Percentiles rank a stretch among this genome's conserved stretches.
These are phyloP conservation scores for Himalopsyche phryganea DNA, from an alignment of 1,140 invertebrate species.

Conservation along the genomic window DNA sequence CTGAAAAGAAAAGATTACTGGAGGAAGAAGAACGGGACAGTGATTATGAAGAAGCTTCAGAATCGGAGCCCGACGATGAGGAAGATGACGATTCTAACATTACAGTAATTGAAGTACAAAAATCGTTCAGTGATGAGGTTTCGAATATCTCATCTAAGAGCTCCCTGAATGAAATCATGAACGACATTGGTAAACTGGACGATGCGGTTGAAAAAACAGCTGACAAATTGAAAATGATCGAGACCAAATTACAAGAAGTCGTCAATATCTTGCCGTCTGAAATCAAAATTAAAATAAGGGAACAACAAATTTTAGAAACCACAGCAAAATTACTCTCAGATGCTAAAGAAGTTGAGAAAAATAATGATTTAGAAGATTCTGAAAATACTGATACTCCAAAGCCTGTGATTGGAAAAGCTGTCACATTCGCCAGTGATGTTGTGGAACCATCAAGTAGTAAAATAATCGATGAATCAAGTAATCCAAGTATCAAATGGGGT, in stretches of 20 bases:
- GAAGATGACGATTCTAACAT: conserved; percentile 27
- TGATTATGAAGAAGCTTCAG: conserved; percentile 38
- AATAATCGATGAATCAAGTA: neutral
- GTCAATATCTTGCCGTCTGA: conserved; percentile 35
- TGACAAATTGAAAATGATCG: conserved; percentile 49
- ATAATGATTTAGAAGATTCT: conserved; percentile 30
- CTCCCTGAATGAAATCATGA: conserved; percentile 45
- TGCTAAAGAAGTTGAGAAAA: conserved; percentile 26
- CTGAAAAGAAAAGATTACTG: conserved; percentile 45
- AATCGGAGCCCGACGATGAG: conserved; percentile 34
- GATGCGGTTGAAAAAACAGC: conserved; percentile 44
- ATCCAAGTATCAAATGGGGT: conserved; percentile 5
- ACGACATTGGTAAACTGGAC: conserved; percentile 45
- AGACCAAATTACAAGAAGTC: conserved; percentile 42
- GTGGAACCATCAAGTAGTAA: neutral
- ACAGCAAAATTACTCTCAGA: neutral
- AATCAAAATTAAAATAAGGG: neutral
- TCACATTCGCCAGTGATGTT: conserved; percentile 3
- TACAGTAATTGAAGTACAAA: conserved; percentile 14
- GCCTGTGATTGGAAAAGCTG: neutral
- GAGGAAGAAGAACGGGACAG: conserved; percentile 37
- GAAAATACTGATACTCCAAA: too few species aligned
- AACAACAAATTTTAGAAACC: too few species aligned
- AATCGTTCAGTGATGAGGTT: neutral
- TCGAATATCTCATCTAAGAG: neutral